These are phyloP conservation scores for Drosophila yooni DNA, from an alignment of 2,888 invertebrate genomes.

Conservation along the genomic window DNA sequence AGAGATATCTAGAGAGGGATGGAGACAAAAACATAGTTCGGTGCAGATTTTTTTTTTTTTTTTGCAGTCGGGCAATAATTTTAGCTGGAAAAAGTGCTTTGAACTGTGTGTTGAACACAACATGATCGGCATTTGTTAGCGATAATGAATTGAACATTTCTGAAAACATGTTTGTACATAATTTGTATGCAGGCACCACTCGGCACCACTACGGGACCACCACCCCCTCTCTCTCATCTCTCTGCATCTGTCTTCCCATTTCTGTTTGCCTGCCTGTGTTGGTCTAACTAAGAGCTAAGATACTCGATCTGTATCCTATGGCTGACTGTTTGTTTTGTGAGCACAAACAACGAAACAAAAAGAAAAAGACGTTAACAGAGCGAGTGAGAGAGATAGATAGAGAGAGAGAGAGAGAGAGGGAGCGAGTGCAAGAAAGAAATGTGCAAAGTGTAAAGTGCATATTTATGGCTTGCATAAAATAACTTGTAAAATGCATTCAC, in stretches of 20 bases:
- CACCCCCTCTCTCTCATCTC: conserved; percentile 23
- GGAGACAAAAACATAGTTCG: background rate
- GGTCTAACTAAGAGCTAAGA: conserved; percentile 73
- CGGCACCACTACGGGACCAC: conserved; percentile 42
- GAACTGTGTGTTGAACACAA: conserved; percentile 77
- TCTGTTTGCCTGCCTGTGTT: conserved; percentile 47
- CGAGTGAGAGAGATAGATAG: conserved; percentile 1
- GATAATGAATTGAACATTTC: conserved; percentile 82
- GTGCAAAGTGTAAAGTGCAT: conserved; percentile 80
- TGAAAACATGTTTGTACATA: conserved; percentile 81
- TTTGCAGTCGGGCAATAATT: conserved; percentile 65
- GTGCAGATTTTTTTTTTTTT: conserved; percentile 34
- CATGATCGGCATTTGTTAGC: conserved; percentile 82
- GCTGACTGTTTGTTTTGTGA: conserved; percentile 58
- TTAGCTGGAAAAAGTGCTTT: conserved; percentile 78
- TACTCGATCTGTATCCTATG: conserved; percentile 71
- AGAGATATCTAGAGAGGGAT: conserved; percentile 7
- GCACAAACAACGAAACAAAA: conserved; percentile 17
- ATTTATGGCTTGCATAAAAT: conserved; percentile 81
- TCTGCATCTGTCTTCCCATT: conserved; percentile 11
- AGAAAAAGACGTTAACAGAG: conserved; percentile 27
- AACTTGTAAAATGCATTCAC: conserved; percentile 79
- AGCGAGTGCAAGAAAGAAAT: conserved; percentile 52
- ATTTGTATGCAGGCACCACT: conserved; percentile 77
- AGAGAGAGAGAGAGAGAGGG: background rate